These are phyloP conservation scores for Brachypteracias leptosomus DNA, from an alignment of 2,113 vertebrate genomes.

Conservation along the genomic window DNA sequence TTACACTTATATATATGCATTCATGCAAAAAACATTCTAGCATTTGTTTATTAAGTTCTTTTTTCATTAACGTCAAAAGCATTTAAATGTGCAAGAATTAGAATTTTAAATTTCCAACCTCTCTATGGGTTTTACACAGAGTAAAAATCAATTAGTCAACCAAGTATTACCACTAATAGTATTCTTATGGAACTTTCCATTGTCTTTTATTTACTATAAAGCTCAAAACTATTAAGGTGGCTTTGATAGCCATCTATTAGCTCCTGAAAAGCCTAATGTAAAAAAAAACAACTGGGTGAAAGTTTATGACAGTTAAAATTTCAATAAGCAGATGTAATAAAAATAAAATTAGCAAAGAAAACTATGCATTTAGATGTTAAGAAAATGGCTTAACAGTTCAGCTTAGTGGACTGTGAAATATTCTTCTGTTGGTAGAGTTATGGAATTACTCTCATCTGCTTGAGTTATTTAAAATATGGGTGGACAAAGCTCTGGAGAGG, in stretches of 20 bases:
- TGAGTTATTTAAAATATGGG: background rate
- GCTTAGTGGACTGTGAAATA: background rate
- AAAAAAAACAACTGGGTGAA: background rate
- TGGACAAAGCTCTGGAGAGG: background rate
- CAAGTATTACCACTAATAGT: background rate
- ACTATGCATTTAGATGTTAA: background rate
- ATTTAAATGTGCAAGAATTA: constrained; percentile 12
- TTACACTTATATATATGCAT: background rate
- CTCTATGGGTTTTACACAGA: background rate
- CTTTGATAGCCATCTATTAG: background rate
- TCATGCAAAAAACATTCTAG: constrained; percentile 5
- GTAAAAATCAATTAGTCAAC: constrained; percentile 28
- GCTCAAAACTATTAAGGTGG: background rate
- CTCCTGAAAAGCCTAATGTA: background rate
- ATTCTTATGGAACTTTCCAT: background rate
- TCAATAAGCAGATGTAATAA: background rate
- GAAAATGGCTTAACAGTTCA: background rate
- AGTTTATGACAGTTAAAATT: background rate
- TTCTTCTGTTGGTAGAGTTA: background rate
- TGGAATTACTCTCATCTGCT: background rate
- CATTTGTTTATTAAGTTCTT: constrained; percentile 14
- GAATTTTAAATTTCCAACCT: constrained; percentile 15
- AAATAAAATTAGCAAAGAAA: background rate
- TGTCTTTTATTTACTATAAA: background rate
- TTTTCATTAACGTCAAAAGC: background rate